Percentiles rank a stretch among this genome's conserved stretches.
Evolutionary conservation across 2,888 invertebrate genomes (phyloP).

Genomic region (Heterodera filipjevi): DNA sequence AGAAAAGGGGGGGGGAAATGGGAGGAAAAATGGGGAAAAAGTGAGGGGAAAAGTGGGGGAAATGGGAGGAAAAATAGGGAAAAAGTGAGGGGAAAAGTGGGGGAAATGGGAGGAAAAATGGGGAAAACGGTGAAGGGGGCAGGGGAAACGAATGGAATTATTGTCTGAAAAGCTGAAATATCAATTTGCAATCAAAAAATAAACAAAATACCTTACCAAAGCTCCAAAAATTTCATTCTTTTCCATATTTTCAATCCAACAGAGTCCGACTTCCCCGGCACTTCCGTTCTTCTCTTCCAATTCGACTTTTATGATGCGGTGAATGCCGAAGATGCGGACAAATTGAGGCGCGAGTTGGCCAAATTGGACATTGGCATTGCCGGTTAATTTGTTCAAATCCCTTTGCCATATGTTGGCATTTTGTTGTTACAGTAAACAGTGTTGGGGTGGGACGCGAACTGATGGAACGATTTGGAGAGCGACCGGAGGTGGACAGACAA

Average conservation of each 20-base stretch:
- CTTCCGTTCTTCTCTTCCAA: constrained; percentile 52
- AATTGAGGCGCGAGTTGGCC: constrained; percentile 49
- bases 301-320: constrained; percentile 52
- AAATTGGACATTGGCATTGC: constrained; percentile 60
- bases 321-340: constrained; percentile 49
- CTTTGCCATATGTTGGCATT: neutral
- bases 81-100: neutral
- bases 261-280: constrained; percentile 42
- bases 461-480: constrained; percentile 61
- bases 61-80: constrained; percentile 55
- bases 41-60: constrained; percentile 48
- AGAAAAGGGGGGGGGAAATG: neutral
- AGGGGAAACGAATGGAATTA: too few relatives aligned
- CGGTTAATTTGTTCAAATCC: constrained; percentile 36
- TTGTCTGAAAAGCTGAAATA: too few relatives aligned
- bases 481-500: constrained; percentile 55
- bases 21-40: neutral
- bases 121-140: neutral
- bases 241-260: constrained; percentile 13
- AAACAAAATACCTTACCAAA: too few relatives aligned
- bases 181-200: too few relatives aligned
- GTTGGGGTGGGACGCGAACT: constrained; percentile 62
- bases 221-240: too few relatives aligned
- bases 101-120: neutral
- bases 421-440: constrained; percentile 54